Conservation (phyloP, 2,797 vertebrate species). For the Garrulus glandarius region DNA sequence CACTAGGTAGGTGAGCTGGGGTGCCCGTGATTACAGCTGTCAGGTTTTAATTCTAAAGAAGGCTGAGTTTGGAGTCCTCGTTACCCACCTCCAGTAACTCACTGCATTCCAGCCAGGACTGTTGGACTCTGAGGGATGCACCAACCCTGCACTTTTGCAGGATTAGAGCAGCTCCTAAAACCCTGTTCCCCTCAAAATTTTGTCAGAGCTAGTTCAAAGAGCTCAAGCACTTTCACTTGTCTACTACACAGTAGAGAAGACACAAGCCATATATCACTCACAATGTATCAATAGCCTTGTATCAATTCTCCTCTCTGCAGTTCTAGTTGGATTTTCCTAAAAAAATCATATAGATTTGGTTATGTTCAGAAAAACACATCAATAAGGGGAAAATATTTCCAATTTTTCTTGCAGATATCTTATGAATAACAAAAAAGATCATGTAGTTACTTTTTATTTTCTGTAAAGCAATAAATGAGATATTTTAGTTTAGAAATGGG, state of each 20-base stretch:
- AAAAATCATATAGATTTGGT: background rate
- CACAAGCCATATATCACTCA: too few relatives aligned
- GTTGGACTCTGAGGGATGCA: background rate
- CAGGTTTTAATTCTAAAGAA: background rate
- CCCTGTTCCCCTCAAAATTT: fast-evolving
- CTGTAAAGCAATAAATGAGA: background rate
- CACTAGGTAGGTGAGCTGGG: background rate
- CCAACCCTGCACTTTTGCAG: background rate
- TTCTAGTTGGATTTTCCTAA: background rate
- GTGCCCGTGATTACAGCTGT: background rate
- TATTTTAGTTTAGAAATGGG: background rate
- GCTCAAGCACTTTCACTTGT: background rate
- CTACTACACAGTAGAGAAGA: background rate
- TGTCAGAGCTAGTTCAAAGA: background rate
- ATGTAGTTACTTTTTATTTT: background rate
- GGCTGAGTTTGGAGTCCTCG: fast-evolving
- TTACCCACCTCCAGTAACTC: fast-evolving
- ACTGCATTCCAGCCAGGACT: background rate
- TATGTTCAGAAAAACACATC: background rate
- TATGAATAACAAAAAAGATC: background rate
- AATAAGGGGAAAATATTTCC: background rate
- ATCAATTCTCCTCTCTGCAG: background rate
- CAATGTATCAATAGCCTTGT: background rate
- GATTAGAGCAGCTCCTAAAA: background rate
- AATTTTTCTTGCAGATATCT: background rate